Base-by-base conservation (phyloP, 1,140 invertebrate genomes). In the Acyrthosiphon pisum region DNA sequence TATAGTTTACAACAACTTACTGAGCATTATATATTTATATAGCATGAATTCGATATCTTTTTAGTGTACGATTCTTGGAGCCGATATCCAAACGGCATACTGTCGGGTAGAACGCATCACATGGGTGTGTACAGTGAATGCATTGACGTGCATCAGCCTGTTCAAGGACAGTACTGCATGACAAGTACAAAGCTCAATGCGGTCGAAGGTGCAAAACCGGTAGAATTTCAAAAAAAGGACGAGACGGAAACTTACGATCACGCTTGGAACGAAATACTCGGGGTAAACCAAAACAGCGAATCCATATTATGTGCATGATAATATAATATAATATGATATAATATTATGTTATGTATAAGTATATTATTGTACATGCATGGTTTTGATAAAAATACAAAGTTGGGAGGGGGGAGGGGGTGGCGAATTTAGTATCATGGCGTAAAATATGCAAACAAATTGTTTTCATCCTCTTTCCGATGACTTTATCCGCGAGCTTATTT, bases 61-160 rank as follows among this genome's bases (percentile, higher is more conserved):
- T 44, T 53, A 89, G 88, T 89, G 88, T 50, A 50, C 20, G 89
- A 90, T 7, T 90, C 89, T 30, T 90, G 37, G 89, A 56, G 30
- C 2, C 53, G 56, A 26, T 44, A 68, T n/a, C 89, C 89, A n/a
- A 44, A 26, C 26, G 89, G 89, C 0, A 56, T 90, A 9, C 37
- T 90, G 1, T 26, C 35, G 0, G 56, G 89, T 26, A 46, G 26
- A 11, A 90, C 41, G 14, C n/a, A 68, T 68, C 89, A 90, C 14
- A 30, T 90, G 56, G 89, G 89, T 1, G 30, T 68, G 2, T 90
- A 90, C 50, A 37, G 30, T 4, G 44, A 91, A 48, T 91, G 90
- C 9, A 30, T 91, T n/a, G n/a, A 91, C n/a, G 56, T 91, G 6
- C 56, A 68, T 35, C 8, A 8, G 7, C 68, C 90, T 6, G n/a